These are phyloP conservation scores for Rhincodon typus DNA, from an alignment of 2,797 vertebrate genomes.

Conservation along the genomic window DNA sequence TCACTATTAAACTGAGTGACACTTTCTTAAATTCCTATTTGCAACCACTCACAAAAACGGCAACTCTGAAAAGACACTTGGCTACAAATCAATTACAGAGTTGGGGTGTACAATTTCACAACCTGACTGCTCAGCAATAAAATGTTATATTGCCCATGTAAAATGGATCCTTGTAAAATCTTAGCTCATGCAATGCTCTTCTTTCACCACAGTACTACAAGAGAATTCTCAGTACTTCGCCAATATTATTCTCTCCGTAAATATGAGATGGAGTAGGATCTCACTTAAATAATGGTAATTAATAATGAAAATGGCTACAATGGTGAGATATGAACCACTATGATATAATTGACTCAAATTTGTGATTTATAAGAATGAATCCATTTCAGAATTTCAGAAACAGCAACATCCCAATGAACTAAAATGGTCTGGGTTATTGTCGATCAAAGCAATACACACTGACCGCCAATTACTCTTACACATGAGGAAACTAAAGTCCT, in stretches of 20 bases:
- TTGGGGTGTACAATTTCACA: neutral
- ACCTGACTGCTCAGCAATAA: neutral
- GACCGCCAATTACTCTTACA: neutral
- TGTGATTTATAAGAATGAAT: neutral
- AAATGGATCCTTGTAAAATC: neutral
- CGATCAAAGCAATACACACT: neutral
- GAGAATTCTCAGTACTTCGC: neutral
- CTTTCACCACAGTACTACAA: neutral
- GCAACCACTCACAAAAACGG: neutral
- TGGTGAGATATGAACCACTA: neutral
- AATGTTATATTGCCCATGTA: neutral
- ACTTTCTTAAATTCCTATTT: neutral
- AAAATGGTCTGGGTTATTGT: neutral
- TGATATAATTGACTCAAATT: neutral
- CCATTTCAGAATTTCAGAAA: conserved; percentile 28
- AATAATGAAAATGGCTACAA: neutral
- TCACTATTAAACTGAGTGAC: neutral
- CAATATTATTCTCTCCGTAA: neutral
- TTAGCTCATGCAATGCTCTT: neutral
- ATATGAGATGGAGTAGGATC: neutral
- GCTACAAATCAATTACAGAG: neutral
- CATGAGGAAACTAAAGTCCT: neutral
- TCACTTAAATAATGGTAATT: neutral
- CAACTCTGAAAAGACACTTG: neutral
- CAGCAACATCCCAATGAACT: neutral